Percentiles rank a stretch among this genome's conserved stretches.
phyloP scores from a whole-genome alignment of 2,113 vertebrate species.

The Rhombomys opimus region DNA sequence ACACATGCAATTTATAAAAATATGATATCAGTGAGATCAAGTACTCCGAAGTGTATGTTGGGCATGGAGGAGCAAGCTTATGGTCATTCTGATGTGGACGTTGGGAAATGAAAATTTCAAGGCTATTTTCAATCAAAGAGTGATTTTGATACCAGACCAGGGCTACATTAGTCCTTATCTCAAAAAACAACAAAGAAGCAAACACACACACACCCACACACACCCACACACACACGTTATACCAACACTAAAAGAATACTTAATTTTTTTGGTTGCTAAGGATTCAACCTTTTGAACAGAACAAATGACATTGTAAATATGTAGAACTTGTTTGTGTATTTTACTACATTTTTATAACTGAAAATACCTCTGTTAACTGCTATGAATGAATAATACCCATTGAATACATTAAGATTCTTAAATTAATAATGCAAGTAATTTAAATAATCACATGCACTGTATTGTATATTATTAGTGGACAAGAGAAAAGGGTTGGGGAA shows the following conservation, averaged over 20 bases:
- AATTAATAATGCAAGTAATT: not conserved
- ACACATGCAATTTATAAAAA: not conserved
- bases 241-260: not conserved
- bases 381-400: not conserved
- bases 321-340: not conserved
- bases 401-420: not conserved
- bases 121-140: not conserved
- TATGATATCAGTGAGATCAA: not conserved
- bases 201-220: not conserved
- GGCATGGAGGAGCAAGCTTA: too few species aligned
- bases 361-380: not conserved
- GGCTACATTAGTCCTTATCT: too few species aligned
- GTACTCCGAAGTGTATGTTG: not conserved
- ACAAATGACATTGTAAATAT: not conserved
- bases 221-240: not conserved
- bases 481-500: too few species aligned
- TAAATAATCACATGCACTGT: fast-evolving
- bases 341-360: not conserved
- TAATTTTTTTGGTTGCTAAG: not conserved
- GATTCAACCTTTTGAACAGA: not conserved
- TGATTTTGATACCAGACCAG: not conserved
- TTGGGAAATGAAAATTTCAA: not conserved
- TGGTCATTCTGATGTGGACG: not conserved
- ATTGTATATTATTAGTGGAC: not conserved
- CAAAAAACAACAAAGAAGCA: not conserved